These are phyloP conservation scores for Psittacula cyanocephala DNA, from an alignment of 2,113 vertebrate species.

Conservation along the genomic window DNA sequence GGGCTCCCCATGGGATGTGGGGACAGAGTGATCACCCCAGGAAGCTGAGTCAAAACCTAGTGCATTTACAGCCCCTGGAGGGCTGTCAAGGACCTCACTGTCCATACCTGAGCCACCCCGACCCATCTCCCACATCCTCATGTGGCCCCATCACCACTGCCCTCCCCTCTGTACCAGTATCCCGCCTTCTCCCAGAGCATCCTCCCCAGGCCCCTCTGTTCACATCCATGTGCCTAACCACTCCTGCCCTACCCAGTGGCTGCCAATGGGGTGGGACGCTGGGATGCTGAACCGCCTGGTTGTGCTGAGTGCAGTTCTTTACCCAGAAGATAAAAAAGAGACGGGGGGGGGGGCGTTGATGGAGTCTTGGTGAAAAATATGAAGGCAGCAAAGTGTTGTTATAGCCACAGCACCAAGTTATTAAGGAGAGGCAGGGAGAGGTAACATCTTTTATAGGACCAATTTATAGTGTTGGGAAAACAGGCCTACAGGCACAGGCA, in stretches of 20 bases:
- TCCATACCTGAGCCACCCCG: rapidly evolving
- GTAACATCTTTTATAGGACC: slow-evolving; percentile 17
- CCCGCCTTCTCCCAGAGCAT: background rate
- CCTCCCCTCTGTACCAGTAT: background rate
- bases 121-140: background rate
- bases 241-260: background rate
- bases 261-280: background rate
- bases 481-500: background rate
- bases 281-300: background rate
- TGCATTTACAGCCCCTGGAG: background rate
- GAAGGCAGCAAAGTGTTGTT: background rate
- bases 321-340: background rate
- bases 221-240: background rate
- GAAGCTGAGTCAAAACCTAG: background rate
- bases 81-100: background rate
- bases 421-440: background rate
- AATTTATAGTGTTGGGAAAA: slow-evolving; percentile 8
- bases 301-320: background rate
- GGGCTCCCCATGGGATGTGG: background rate
- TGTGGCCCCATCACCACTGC: rapidly evolving
- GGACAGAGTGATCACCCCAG: background rate
- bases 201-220: background rate
- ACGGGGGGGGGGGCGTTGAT: no score
- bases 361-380: background rate
- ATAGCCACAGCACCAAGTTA: background rate